Conservation (phyloP, 1,140 invertebrate species). For the Matsumurasca onukii region DNA sequence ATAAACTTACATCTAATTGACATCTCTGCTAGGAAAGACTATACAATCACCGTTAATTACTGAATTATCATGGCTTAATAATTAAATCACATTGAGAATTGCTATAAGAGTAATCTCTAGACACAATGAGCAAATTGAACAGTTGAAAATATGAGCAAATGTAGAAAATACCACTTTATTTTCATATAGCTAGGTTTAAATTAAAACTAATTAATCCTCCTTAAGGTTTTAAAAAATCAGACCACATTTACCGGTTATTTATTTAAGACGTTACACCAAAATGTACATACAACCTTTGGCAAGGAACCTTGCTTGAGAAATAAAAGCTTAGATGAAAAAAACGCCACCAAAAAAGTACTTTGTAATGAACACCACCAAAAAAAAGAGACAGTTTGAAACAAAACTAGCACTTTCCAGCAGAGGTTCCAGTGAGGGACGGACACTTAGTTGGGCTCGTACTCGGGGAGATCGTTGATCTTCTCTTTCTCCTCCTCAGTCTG, state of each 20-base stretch:
- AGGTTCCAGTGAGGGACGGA: background rate
- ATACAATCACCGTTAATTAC: background rate
- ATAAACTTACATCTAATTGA: constrained; percentile 5
- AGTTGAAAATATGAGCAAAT: background rate
- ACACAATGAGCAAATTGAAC: background rate
- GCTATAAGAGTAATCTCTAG: background rate
- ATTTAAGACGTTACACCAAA: too few species aligned
- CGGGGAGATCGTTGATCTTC: constrained; percentile 61
- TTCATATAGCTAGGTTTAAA: background rate
- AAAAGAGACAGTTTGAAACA: background rate
- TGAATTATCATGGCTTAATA: background rate
- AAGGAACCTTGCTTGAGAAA: background rate
- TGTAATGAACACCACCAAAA: background rate
- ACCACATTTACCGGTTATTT: background rate
- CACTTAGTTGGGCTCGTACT: constrained; percentile 45
- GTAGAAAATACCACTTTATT: background rate
- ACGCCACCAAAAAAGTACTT: background rate
- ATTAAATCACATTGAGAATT: background rate
- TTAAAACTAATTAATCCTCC: background rate
- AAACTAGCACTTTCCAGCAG: constrained; percentile 10
- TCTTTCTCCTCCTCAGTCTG: constrained; percentile 65
- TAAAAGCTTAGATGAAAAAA: background rate
- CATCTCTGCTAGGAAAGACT: constrained; percentile 8
- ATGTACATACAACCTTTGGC: too few species aligned
- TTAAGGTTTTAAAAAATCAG: background rate